Evolutionary conservation across 2,113 vertebrate genomes (phyloP).

Genomic region (Apodemus sylvaticus): DNA sequence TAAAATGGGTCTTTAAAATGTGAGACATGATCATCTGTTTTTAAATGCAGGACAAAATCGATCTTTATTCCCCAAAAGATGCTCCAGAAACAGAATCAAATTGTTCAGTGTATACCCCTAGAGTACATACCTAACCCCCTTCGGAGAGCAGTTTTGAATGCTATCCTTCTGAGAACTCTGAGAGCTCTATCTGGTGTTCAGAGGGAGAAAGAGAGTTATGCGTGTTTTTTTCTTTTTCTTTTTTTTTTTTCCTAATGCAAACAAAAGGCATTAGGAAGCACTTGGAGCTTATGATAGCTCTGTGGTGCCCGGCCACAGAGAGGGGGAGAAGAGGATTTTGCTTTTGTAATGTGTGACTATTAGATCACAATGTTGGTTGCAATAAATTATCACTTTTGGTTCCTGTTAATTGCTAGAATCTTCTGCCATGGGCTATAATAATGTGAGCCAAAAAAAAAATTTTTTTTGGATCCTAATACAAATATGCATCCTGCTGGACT

Average conservation of each 20-base stretch:
- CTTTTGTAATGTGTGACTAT: slow-evolving; percentile 69
- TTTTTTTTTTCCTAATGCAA: slow-evolving; percentile 65
- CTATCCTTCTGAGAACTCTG: slow-evolving; percentile 50
- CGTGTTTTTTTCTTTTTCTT: slow-evolving; percentile 55
- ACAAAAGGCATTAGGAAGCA: slow-evolving; percentile 74
- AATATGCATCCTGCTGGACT: slow-evolving; percentile 50
- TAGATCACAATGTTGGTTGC: slow-evolving; percentile 68
- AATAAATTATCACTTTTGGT: slow-evolving; percentile 78
- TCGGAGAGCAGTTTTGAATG: slow-evolving; percentile 31
- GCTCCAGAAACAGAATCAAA: slow-evolving; percentile 55
- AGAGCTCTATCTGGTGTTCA: slow-evolving; percentile 75
- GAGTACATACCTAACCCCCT: slow-evolving; percentile 34
- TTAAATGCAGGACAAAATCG: background rate
- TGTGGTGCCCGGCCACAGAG: background rate
- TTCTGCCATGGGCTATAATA: slow-evolving; percentile 65
- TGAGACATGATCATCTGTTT: background rate
- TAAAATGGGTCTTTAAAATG: background rate
- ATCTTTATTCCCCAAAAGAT: background rate
- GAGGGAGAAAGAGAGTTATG: slow-evolving; percentile 60
- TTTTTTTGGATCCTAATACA: slow-evolving; percentile 56
- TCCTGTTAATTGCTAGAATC: slow-evolving; percentile 77
- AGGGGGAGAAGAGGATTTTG: slow-evolving; percentile 67
- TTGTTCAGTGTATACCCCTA: background rate
- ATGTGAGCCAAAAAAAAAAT: slow-evolving; percentile 51
- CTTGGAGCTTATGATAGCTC: background rate